Percentiles rank a stretch among this genome's conserved stretches.
phyloP scores from a whole-genome alignment of 1,140 invertebrate genomes.

The Andricus grossulariae region DNA sequence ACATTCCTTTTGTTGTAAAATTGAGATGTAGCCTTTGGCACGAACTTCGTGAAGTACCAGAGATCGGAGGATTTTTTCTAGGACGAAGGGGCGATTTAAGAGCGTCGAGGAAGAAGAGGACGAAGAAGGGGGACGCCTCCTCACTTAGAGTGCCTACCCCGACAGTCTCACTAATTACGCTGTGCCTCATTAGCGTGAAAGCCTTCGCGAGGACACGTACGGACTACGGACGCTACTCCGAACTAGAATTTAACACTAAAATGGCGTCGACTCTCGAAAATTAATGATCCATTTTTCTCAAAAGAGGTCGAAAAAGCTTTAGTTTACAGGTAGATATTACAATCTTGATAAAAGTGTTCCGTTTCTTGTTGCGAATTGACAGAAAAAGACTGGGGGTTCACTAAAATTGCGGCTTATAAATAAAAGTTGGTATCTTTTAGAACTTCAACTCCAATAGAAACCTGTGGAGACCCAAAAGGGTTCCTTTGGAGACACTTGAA shows the following conservation, averaged over 20 bases:
- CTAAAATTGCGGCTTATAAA: too few species aligned
- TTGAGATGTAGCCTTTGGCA: not conserved
- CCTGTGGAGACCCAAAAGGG: too few species aligned
- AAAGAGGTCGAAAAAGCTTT: too few species aligned
- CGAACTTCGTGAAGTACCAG: constrained; percentile 25
- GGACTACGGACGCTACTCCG: constrained; percentile 38
- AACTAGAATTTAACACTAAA: not conserved
- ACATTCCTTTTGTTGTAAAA: not conserved
- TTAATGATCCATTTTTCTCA: too few species aligned
- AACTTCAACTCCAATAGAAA: too few species aligned
- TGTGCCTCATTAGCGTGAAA: constrained; percentile 74
- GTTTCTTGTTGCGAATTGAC: too few species aligned
- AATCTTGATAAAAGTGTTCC: too few species aligned
- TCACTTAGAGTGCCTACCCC: constrained; percentile 59
- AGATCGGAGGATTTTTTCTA: not conserved
- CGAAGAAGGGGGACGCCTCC: constrained; percentile 53
- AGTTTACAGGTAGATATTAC: too few species aligned
- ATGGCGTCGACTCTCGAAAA: too few species aligned
- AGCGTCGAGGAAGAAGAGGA: constrained; percentile 43
- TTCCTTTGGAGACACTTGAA: too few species aligned
- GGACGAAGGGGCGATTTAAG: constrained; percentile 27
- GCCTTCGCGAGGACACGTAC: constrained; percentile 64
- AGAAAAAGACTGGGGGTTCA: too few species aligned
- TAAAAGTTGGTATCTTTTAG: too few species aligned
- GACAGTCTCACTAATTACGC: constrained; percentile 76